These are phyloP conservation scores for Sinhomidia bicolor DNA, from an alignment of 2,888 invertebrate genomes.

Conservation along the genomic window DNA sequence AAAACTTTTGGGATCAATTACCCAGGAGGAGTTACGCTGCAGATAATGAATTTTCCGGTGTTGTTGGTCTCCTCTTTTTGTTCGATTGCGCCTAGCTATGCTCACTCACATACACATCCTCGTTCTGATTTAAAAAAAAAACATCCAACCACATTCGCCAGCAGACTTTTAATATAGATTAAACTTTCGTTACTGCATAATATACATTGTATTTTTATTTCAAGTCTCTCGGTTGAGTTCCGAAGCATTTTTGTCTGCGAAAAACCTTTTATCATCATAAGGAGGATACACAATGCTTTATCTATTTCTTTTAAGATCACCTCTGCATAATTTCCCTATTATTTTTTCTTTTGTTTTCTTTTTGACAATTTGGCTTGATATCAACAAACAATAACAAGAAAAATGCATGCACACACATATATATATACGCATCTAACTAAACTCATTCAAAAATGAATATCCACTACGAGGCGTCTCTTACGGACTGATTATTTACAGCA, in stretches of 20 bases:
- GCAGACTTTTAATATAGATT: no score
- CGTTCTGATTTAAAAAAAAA: no score
- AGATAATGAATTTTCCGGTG: conserved; percentile 46
- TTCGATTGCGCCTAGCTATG: background rate
- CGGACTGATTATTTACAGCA: background rate
- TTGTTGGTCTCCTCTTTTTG: conserved; percentile 7
- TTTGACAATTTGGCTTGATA: conserved; percentile 56
- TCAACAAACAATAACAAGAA: conserved; percentile 57
- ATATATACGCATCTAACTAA: background rate
- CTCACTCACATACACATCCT: background rate
- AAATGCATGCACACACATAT: background rate
- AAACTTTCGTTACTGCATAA: no score
- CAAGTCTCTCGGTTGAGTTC: background rate
- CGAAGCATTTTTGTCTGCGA: background rate
- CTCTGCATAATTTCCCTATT: background rate
- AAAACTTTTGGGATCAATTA: conserved; percentile 64
- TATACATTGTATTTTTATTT: background rate
- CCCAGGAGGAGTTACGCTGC: conserved; percentile 37
- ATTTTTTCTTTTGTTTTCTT: background rate
- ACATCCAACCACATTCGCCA: no score
- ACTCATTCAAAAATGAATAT: background rate
- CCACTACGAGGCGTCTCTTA: background rate
- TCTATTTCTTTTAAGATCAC: background rate
- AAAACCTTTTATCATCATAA: background rate
- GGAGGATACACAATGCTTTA: background rate